These are phyloP conservation scores for Leptopterna dolabrata DNA, from an alignment of 2,888 invertebrate genomes.

Conservation along the genomic window DNA sequence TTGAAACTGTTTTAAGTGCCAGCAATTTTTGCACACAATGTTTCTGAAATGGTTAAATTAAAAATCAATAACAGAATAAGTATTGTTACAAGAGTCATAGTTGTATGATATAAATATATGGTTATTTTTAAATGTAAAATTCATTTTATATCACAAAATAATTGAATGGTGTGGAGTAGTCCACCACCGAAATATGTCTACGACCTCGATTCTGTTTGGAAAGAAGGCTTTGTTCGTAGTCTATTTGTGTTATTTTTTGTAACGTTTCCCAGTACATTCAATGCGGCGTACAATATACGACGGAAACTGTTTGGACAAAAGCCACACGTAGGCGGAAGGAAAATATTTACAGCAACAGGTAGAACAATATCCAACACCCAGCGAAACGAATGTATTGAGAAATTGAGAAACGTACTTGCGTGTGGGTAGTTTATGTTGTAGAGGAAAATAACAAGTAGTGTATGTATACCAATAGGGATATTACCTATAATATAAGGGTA, in stretches of 20 bases:
- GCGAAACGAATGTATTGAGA: constrained; percentile 49
- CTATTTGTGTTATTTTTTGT: background rate
- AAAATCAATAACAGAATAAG: background rate
- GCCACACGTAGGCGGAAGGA: constrained; percentile 26
- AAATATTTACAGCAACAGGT: constrained; percentile 36
- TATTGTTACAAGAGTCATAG: background rate
- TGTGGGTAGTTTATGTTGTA: background rate
- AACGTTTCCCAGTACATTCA: constrained; percentile 50
- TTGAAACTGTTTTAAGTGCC: constrained; percentile 44
- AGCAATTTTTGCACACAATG: constrained; percentile 38
- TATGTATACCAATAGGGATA: no score
- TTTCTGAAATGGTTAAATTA: constrained; percentile 40
- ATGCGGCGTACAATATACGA: constrained; percentile 11
- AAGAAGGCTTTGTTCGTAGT: background rate
- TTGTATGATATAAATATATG: background rate
- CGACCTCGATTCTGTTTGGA: background rate
- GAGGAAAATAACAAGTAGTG: background rate
- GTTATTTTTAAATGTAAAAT: background rate
- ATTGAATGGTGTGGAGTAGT: constrained; percentile 3
- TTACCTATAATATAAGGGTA: no score
- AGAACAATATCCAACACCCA: background rate
- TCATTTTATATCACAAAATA: background rate
- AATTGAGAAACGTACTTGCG: constrained; percentile 50
- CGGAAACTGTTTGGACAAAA: background rate
- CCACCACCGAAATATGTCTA: constrained; percentile 16